These are phyloP conservation scores for Pocillopora damicornis DNA, from an alignment of 64 coral and sea anemone genomes.

Conservation along the genomic window DNA sequence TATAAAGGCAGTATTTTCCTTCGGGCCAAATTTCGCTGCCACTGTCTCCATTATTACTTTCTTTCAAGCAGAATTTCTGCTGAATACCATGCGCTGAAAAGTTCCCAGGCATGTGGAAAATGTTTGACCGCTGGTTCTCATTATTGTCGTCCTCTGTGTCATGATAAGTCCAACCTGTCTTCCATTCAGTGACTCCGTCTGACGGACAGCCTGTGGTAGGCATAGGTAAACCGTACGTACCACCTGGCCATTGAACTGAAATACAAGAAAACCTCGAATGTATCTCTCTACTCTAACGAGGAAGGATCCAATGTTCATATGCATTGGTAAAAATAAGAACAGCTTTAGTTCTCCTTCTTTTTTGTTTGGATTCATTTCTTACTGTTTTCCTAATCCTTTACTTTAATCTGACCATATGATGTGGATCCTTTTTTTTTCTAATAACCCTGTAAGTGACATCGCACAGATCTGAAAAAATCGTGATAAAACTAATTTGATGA, in stretches of 20 bases:
- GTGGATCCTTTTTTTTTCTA: too few species aligned
- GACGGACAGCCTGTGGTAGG: slow-evolving; percentile 77
- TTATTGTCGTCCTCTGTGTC: slow-evolving; percentile 97
- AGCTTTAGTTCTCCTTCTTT: too few species aligned
- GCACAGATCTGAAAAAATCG: too few species aligned
- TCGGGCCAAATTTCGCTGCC: slow-evolving; percentile 96
- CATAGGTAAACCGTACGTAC: slow-evolving; percentile 94
- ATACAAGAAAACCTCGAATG: not conserved
- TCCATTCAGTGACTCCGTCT: slow-evolving; percentile 79
- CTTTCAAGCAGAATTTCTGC: slow-evolving; percentile 96
- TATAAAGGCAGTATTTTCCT: slow-evolving; percentile 98
- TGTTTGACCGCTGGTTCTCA: slow-evolving; percentile 85
- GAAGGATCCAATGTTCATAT: too few species aligned
- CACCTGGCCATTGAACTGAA: slow-evolving; percentile 91
- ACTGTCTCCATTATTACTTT: slow-evolving; percentile 42
- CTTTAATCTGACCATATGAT: too few species aligned
- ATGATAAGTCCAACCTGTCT: slow-evolving; percentile 94
- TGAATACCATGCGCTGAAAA: slow-evolving; percentile 97
- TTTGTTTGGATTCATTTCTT: too few species aligned
- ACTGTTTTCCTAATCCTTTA: too few species aligned
- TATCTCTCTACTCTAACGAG: not conserved
- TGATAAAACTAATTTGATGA: too few species aligned
- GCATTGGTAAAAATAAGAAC: too few species aligned
- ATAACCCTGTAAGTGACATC: too few species aligned
- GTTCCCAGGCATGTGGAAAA: slow-evolving; percentile 97